Percentiles rank a stretch among this genome's conserved stretches.
These are phyloP conservation scores for Drosophila malerkotliana DNA, from an alignment of 1,140 invertebrate species.

Conservation along the genomic window DNA sequence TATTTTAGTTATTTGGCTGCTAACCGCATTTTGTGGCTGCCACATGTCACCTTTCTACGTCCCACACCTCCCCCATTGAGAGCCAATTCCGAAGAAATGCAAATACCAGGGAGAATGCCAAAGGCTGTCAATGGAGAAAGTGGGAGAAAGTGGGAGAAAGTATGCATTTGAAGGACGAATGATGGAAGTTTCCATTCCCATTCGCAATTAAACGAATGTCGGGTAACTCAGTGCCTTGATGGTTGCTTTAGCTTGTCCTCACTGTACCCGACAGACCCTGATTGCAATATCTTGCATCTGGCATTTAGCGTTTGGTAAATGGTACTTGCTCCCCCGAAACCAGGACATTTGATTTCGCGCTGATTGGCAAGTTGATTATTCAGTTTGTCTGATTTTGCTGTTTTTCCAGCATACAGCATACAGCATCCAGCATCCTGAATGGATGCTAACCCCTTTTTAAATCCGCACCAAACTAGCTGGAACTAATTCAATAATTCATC, in stretches of 20 bases:
- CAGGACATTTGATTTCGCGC: constrained; percentile 15
- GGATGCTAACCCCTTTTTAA: background rate
- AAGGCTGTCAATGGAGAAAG: too few species aligned
- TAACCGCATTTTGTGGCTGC: too few species aligned
- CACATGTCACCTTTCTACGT: too few species aligned
- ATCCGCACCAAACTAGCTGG: constrained; percentile 19
- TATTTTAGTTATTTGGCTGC: too few species aligned
- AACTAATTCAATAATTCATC: constrained; percentile 43
- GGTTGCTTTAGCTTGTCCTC: too few species aligned
- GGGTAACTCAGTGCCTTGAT: background rate
- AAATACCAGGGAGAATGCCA: background rate
- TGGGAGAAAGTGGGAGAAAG: background rate
- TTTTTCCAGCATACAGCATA: background rate
- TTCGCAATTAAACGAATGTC: background rate
- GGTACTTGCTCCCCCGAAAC: background rate
- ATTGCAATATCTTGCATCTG: constrained; percentile 16
- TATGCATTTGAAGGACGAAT: background rate
- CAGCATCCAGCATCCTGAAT: too few species aligned
- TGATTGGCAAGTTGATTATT: constrained; percentile 41
- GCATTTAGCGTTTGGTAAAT: too few species aligned
- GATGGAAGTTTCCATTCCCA: background rate
- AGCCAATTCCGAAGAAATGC: too few species aligned
- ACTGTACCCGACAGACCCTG: background rate
- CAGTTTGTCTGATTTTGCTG: constrained; percentile 4
- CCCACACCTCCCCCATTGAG: too few species aligned